phyloP scores from a whole-genome alignment of 1,140 invertebrate genomes.

The Solenopsis fugax region DNA sequence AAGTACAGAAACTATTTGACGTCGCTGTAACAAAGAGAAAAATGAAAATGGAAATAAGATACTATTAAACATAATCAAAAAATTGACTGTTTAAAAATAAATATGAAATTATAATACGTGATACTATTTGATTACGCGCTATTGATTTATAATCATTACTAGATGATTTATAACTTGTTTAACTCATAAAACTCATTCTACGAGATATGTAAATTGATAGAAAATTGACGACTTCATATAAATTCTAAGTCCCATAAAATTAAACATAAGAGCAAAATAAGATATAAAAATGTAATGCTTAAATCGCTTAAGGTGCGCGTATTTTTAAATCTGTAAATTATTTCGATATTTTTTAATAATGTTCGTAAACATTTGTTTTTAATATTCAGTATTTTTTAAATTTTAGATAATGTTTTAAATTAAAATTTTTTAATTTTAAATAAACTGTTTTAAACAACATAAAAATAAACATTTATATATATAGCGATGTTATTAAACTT shows the following conservation, averaged over 20 bases:
- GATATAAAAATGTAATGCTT: background rate
- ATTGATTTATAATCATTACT: background rate
- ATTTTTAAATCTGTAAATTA: slow-evolving; percentile 2
- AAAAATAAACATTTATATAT: background rate
- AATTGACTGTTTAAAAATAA: background rate
- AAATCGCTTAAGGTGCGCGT: background rate
- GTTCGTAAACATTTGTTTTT: background rate
- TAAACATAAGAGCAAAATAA: background rate
- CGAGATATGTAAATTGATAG: no score
- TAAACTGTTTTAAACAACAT: background rate
- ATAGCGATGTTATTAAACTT: background rate
- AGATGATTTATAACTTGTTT: no score
- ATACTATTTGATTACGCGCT: background rate
- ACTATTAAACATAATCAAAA: background rate
- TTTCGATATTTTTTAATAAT: background rate
- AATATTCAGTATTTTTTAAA: background rate
- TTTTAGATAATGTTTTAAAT: background rate
- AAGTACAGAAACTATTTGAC: background rate
- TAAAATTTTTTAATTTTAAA: background rate
- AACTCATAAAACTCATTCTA: no score
- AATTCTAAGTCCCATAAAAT: no score
- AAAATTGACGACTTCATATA: no score
- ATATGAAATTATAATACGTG: background rate
- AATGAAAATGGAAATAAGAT: background rate
- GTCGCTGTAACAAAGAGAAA: background rate